phyloP scores from a whole-genome alignment of 2,888 invertebrate species.

The Andrena haemorrhoa region DNA sequence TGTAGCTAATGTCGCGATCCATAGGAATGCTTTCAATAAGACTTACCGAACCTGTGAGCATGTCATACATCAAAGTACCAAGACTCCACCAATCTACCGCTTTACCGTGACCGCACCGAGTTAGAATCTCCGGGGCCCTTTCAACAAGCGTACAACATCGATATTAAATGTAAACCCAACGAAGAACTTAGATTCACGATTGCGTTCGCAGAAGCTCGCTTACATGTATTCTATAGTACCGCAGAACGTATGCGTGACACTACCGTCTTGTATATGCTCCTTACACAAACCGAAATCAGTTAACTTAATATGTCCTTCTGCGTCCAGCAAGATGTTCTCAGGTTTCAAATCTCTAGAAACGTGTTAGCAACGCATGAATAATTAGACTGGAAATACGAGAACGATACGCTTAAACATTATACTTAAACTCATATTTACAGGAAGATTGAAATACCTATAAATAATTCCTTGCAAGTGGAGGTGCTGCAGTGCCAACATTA shows the following conservation, averaged over 20 bases:
- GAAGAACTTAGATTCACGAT: not conserved
- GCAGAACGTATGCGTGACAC: slow-evolving; percentile 99
- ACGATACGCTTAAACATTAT: slow-evolving; percentile 4
- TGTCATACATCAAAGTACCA: slow-evolving; percentile 99
- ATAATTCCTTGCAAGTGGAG: slow-evolving; percentile 89
- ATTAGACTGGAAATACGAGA: not conserved
- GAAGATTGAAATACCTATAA: slow-evolving; percentile 85
- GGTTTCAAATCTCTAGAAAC: slow-evolving; percentile 95
- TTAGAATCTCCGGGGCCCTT: slow-evolving; percentile 99
- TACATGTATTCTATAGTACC: slow-evolving; percentile 99
- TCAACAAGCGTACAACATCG: not conserved
- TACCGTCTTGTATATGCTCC: slow-evolving; percentile 89
- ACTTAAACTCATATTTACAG: slow-evolving; percentile 8
- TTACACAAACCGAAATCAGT: slow-evolving; percentile 84
- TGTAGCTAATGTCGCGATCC: not conserved
- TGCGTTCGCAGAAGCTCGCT: slow-evolving; percentile 81
- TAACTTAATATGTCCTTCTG: slow-evolving; percentile 92
- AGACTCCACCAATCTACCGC: slow-evolving; percentile 99
- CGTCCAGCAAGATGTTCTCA: slow-evolving; percentile 98
- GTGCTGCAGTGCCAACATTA: slow-evolving; percentile 90
- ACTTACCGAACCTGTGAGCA: slow-evolving; percentile 97
- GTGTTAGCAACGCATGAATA: not conserved
- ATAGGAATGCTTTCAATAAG: slow-evolving; percentile 6
- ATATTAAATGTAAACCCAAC: not conserved
- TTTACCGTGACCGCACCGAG: slow-evolving; percentile 98